Evolutionary conservation across 1,140 invertebrate genomes (phyloP).

Genomic region (Diabrotica undecimpunctata): DNA sequence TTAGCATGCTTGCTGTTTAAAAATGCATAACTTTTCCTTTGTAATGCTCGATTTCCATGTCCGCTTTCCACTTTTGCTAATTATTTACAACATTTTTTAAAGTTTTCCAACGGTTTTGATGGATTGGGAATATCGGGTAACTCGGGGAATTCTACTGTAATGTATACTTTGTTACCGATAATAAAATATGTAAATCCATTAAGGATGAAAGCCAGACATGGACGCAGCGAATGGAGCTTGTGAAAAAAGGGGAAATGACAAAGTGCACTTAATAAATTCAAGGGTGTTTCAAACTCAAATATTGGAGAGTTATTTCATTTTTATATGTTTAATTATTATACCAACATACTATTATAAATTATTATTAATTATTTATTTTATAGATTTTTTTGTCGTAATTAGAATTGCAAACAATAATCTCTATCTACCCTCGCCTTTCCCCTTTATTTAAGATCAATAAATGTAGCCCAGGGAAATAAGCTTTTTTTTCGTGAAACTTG

Average conservation of each 20-base stretch:
- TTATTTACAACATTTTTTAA: constrained; percentile 7
- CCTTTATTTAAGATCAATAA: too few relatives aligned
- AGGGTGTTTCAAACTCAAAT: too few relatives aligned
- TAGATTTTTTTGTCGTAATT: too few relatives aligned
- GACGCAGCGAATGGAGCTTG: not conserved
- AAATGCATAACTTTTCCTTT: not conserved
- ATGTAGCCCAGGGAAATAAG: too few relatives aligned
- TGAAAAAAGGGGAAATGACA: not conserved
- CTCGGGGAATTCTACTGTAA: constrained; percentile 22
- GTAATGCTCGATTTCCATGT: not conserved
- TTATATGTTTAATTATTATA: too few relatives aligned
- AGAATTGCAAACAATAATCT: too few relatives aligned
- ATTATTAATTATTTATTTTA: too few relatives aligned
- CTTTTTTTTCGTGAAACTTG: too few relatives aligned
- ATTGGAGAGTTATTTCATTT: too few relatives aligned
- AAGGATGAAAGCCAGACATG: constrained; percentile 21
- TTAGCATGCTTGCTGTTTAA: too few relatives aligned
- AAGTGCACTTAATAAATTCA: not conserved
- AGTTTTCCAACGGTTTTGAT: constrained; percentile 31
- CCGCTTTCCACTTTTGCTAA: constrained; percentile 5
- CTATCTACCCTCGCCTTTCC: too few relatives aligned
- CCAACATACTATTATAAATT: too few relatives aligned
- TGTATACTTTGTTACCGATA: constrained; percentile 29
- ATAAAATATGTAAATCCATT: constrained; percentile 34
- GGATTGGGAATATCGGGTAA: constrained; percentile 26